Percentiles rank a stretch among this genome's conserved stretches.
Conservation (phyloP, 2,113 vertebrate species). For the Lathamus discolor region DNA sequence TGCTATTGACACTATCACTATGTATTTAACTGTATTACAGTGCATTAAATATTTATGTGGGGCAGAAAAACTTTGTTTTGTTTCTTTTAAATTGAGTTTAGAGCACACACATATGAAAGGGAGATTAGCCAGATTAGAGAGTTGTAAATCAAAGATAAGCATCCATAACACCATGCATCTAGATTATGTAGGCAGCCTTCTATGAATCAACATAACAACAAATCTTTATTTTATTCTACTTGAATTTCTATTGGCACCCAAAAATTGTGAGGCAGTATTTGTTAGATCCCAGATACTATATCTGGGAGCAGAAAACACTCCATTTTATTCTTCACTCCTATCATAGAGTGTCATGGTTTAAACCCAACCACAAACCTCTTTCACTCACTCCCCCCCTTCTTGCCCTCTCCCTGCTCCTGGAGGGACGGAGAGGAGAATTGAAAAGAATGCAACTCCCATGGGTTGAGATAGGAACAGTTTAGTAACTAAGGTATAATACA, state of each 20-base stretch:
- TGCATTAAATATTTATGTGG: not conserved
- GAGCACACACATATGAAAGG: not conserved
- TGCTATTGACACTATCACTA: not conserved
- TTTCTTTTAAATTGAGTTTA: not conserved
- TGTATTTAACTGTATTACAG: not conserved
- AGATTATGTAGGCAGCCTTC: not conserved
- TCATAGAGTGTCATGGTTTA: not conserved
- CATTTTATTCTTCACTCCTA: not conserved
- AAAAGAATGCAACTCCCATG: too few species aligned
- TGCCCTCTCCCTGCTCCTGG: too few species aligned
- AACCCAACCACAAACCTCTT: too few species aligned
- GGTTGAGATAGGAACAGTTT: too few species aligned
- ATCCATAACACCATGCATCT: not conserved
- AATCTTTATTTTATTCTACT: not conserved
- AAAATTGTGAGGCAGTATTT: not conserved
- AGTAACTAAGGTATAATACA: too few species aligned
- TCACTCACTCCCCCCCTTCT: too few species aligned
- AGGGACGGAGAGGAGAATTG: too few species aligned
- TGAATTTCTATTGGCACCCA: not conserved
- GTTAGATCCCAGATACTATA: not conserved
- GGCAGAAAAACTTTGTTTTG: not conserved
- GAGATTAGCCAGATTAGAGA: not conserved
- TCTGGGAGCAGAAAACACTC: not conserved
- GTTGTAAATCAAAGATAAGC: not conserved
- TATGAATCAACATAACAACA: not conserved